Evolutionary conservation across 1,140 invertebrate genomes (phyloP), one percentile per base, ranked within the genome.

Genomic region (Aporrectodea caliginosa): DNA sequence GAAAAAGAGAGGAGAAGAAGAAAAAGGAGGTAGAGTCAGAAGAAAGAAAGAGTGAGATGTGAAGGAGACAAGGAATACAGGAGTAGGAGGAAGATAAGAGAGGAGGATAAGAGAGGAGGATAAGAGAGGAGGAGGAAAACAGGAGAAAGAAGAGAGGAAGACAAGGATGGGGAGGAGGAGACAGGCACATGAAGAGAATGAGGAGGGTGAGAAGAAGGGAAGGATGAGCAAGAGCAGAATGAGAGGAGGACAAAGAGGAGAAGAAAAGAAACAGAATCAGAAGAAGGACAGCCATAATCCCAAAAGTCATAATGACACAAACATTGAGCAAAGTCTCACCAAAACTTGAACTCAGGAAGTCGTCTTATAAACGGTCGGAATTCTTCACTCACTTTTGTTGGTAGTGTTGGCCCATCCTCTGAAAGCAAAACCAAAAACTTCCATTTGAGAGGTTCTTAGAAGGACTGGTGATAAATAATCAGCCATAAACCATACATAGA

Each of bases 311-410:
- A 29, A 6, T 27, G 6, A 14, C n/a, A 27, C 31, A 29, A 27
- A 72, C 2, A 72, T 29, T 2, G 14, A 29, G 6, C n/a, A 72
- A 72, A 72, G 75, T 82, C 85, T 82, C 83, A 91, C 98, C 98
- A 99, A 90, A 99, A 99, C 90, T 99, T 99, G 87, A 99, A 99
- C 91, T 99, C 98, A 35, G 98, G 97, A 86, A 99, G 90, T 84
- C 98, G 91, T 83, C 98, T 91, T 86, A 99, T 99, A 86, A 99
- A 99, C 71, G 98, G 98, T 84, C 96, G 92, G 87, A 99, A 99
- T 89, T 99, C 98, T 90, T 99, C 97, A 86, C 94, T 97, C 33
- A 93, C 92, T 87, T 93, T 93, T 27, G 95, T 98, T 34, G 98
- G 98, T 84, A 99, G 91, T 84, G 94, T 93, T 79, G 96, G 95